Evolutionary conservation across 1,140 invertebrate genomes (phyloP).

Genomic region (Macrosteles quadrilineatus): DNA sequence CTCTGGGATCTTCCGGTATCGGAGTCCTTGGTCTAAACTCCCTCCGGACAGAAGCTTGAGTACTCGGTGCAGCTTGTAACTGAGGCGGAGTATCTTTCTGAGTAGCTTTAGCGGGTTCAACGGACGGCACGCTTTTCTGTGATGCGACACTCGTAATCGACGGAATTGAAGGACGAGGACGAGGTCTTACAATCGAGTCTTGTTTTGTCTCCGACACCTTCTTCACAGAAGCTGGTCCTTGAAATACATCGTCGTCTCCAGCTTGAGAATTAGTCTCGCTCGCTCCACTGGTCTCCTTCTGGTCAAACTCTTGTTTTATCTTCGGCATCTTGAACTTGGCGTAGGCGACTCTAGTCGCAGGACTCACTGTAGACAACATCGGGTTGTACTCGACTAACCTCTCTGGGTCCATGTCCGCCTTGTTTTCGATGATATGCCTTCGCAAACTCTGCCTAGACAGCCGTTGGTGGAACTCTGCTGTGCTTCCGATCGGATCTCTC

Average conservation of each 20-base stretch:
- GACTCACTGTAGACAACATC: conserved; percentile 68
- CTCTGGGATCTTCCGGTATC: conserved; percentile 52
- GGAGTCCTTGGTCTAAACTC: conserved; percentile 53
- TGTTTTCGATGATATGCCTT: conserved; percentile 60
- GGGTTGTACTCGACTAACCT: conserved; percentile 79
- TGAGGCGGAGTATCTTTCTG: neutral
- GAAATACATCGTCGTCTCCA: conserved; percentile 35
- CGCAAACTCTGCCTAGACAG: conserved; percentile 66
- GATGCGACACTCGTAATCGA: neutral
- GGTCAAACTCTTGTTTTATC: conserved; percentile 58
- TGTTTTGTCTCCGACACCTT: conserved; percentile 34
- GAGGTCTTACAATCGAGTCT: conserved; percentile 37
- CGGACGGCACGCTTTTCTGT: neutral
- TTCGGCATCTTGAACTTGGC: conserved; percentile 81
- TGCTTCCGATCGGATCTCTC: conserved; percentile 76
- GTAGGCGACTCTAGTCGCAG: conserved; percentile 75
- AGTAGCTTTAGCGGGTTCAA: neutral
- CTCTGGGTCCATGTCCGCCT: conserved; percentile 65
- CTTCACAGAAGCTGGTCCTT: neutral
- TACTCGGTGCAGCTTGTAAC: conserved; percentile 44
- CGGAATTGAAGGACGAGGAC: conserved; percentile 40
- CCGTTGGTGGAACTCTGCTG: conserved; percentile 61
- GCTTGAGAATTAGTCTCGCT: conserved; percentile 15
- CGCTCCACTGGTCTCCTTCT: conserved; percentile 40
- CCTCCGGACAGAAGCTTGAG: conserved; percentile 42